These are phyloP conservation scores for Asteroscopus sphinx DNA, from an alignment of 2,888 invertebrate species.

Conservation along the genomic window DNA sequence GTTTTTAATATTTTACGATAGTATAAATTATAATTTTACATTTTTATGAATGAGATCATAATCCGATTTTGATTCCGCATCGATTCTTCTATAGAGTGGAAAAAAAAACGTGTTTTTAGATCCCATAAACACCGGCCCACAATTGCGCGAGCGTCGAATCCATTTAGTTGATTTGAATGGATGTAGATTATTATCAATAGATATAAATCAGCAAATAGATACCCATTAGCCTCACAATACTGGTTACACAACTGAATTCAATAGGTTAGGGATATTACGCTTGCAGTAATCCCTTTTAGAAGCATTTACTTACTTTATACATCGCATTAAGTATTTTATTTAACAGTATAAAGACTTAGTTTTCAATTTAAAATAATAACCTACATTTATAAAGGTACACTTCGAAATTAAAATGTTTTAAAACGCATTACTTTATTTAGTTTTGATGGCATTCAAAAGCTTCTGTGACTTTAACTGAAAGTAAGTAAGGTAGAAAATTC, in stretches of 20 bases:
- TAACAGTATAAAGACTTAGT: constrained; percentile 56
- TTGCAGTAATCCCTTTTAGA: constrained; percentile 49
- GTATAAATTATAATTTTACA: constrained; percentile 47
- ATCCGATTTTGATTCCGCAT: constrained; percentile 67
- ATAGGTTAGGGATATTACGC: constrained; percentile 61
- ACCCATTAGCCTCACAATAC: constrained; percentile 75
- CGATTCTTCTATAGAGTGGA: constrained; percentile 58
- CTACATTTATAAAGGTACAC: constrained; percentile 79
- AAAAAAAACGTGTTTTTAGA: constrained; percentile 65
- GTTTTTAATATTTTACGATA: constrained; percentile 56
- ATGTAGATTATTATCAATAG: constrained; percentile 77
- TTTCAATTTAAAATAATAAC: constrained; percentile 71
- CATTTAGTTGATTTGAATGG: constrained; percentile 78
- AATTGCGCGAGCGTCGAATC: constrained; percentile 72
- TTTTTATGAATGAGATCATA: constrained; percentile 62
- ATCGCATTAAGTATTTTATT: constrained; percentile 51
- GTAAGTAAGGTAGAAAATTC: constrained; percentile 63
- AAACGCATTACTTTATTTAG: constrained; percentile 60
- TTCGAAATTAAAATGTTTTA: constrained; percentile 86
- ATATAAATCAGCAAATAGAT: constrained; percentile 81
- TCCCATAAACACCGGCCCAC: constrained; percentile 67
- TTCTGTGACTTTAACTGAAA: constrained; percentile 45
- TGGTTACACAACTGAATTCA: constrained; percentile 68
- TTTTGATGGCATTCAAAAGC: constrained; percentile 34
- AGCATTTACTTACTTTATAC: constrained; percentile 40